Percentiles rank a stretch among this genome's conserved stretches.
Evolutionary conservation across 1,140 invertebrate species (phyloP).

Genomic region (Onthophagus taurus): DNA sequence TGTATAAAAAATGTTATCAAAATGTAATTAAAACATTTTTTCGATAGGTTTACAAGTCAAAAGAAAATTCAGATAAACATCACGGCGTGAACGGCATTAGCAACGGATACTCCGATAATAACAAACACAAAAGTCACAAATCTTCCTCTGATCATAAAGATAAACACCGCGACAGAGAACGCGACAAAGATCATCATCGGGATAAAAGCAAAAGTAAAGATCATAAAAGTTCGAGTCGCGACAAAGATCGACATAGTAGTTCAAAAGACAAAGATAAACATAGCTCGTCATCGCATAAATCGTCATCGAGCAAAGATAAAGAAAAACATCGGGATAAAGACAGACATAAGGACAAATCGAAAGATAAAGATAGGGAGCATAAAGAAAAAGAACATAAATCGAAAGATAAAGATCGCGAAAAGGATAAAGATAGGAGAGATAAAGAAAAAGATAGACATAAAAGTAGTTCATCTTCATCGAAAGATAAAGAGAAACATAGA

Average conservation of each 20-base stretch:
- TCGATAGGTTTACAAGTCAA: constrained; percentile 8
- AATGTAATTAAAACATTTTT: no score
- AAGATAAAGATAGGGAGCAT: constrained; percentile 24
- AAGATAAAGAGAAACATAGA: constrained; percentile 42
- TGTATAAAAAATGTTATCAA: no score
- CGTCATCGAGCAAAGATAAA: constrained; percentile 48
- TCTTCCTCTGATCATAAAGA: constrained; percentile 62
- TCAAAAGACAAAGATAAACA: constrained; percentile 32
- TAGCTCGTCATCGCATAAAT: constrained; percentile 51
- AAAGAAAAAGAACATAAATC: constrained; percentile 29
- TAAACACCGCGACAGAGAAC: constrained; percentile 46
- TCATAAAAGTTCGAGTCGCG: constrained; percentile 42
- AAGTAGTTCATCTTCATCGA: constrained; percentile 33
- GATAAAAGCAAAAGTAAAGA: constrained; percentile 58
- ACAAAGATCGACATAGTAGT: constrained; percentile 35
- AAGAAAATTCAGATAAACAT: constrained; percentile 27
- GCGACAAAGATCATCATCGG: constrained; percentile 37
- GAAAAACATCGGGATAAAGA: constrained; percentile 40
- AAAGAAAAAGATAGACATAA: constrained; percentile 47
- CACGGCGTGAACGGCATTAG: constrained; percentile 63
- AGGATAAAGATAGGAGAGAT: constrained; percentile 37
- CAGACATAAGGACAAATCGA: constrained; percentile 38
- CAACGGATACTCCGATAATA: constrained; percentile 55
- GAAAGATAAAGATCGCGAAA: constrained; percentile 40
- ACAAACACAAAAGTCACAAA: constrained; percentile 59